Evolutionary conservation across 2,888 invertebrate species (phyloP).

Genomic region (Platynereis dumerilii): DNA sequence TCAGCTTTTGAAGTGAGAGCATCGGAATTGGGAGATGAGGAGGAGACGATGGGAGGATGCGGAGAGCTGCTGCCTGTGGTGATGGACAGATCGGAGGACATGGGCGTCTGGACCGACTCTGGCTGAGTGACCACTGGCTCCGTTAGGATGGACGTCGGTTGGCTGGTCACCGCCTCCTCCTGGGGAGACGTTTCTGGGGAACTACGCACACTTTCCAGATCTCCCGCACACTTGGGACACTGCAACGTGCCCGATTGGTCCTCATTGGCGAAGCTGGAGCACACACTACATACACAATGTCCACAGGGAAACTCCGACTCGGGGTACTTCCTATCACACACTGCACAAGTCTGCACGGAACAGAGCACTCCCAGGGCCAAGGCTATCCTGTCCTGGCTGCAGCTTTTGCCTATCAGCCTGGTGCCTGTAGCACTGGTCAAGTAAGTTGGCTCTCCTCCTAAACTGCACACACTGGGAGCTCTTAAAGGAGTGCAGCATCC

Average conservation of each 20-base stretch:
- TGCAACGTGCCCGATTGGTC: background rate
- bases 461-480: background rate
- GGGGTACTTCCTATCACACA: conserved; percentile 12
- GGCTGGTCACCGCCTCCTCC: conserved; percentile 3
- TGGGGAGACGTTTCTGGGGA: background rate
- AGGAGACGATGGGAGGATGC: background rate
- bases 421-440: background rate
- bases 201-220: background rate
- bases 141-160: too few relatives aligned
- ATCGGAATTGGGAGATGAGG: background rate
- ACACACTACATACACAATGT: conserved; percentile 19
- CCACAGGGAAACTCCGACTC: conserved; percentile 19
- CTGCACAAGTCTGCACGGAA: conserved; percentile 7
- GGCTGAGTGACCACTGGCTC: background rate
- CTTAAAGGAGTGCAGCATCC: background rate
- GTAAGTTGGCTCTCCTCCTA: background rate
- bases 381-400: background rate
- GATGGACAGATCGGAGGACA: background rate
- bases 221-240: conserved; percentile 8
- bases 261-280: background rate
- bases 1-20: background rate
- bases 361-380: background rate
- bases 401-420: background rate
- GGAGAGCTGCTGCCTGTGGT: background rate
- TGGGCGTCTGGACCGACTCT: background rate